phyloP scores from a whole-genome alignment of 2,888 invertebrate genomes.

The Limnephilus lunatus region DNA sequence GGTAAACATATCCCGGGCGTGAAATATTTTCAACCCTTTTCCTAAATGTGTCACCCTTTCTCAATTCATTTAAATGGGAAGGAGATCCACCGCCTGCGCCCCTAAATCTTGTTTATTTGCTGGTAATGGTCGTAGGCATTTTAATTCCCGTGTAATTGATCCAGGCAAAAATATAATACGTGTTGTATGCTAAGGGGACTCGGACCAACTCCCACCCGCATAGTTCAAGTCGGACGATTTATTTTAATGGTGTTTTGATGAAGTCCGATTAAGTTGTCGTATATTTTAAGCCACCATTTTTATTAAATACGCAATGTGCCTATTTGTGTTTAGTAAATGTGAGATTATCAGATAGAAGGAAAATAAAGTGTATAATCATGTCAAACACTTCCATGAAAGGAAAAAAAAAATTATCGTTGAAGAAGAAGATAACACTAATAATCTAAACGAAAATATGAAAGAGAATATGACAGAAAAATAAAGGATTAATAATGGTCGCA shows the following conservation, averaged over 20 bases:
- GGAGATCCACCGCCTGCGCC: constrained; percentile 25
- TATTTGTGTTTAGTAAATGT: not conserved
- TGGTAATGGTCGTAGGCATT: constrained; percentile 60
- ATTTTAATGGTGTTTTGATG: constrained; percentile 31
- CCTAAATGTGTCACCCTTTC: constrained; percentile 56
- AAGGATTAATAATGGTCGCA: too few relatives aligned
- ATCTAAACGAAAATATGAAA: too few relatives aligned
- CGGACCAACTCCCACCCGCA: not conserved
- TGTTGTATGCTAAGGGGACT: not conserved
- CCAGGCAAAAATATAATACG: constrained; percentile 27
- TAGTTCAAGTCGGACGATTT: constrained; percentile 33
- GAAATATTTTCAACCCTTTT: constrained; percentile 56
- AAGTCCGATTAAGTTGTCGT: constrained; percentile 5
- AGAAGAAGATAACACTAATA: too few relatives aligned
- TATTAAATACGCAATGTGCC: too few relatives aligned
- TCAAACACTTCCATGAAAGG: not conserved
- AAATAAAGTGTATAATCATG: not conserved
- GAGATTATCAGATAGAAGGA: not conserved
- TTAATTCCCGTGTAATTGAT: constrained; percentile 60
- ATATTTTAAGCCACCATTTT: not conserved
- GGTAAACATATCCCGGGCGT: constrained; percentile 52
- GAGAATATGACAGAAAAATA: too few relatives aligned
- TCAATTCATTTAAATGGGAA: constrained; percentile 52
- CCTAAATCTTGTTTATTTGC: constrained; percentile 62
- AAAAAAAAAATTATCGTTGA: not conserved